Percentiles rank a stretch among this genome's conserved stretches.
Evolutionary conservation across 1,140 invertebrate genomes (phyloP).

Genomic region (Ostrea edulis): DNA sequence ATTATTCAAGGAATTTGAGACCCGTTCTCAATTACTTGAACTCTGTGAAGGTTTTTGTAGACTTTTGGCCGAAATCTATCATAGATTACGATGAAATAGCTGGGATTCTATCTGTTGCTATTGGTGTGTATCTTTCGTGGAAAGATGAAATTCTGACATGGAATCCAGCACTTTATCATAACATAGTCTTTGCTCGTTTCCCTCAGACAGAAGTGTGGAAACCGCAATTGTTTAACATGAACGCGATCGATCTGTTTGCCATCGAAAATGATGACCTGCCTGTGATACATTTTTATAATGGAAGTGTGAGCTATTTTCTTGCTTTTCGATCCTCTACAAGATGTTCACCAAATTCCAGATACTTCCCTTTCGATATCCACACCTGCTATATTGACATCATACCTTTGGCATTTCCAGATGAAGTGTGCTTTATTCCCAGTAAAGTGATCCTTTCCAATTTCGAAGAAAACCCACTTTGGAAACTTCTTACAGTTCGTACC

Average conservation of each 20-base stretch:
- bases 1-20: not conserved
- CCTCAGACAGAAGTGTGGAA: not conserved
- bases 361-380: constrained; percentile 9
- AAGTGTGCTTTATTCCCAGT: not conserved
- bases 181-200: not conserved
- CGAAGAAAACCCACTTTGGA: constrained; percentile 19
- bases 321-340: not conserved
- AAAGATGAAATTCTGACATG: not conserved
- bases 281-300: not conserved
- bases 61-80: not conserved
- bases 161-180: not conserved
- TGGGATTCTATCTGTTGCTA: not conserved
- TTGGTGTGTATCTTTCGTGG: not conserved
- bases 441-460: not conserved
- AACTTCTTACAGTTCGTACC: not conserved
- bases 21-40: not conserved
- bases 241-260: not conserved
- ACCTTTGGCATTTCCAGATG: not conserved
- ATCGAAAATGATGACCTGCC: not conserved
- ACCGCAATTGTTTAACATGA: not conserved
- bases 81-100: not conserved
- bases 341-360: not conserved
- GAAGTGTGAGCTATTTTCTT: not conserved
- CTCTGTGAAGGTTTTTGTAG: not conserved
- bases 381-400: not conserved